These are phyloP conservation scores for Nematolebias whitei DNA, from an alignment of 2,113 vertebrate species.

Conservation along the genomic window DNA sequence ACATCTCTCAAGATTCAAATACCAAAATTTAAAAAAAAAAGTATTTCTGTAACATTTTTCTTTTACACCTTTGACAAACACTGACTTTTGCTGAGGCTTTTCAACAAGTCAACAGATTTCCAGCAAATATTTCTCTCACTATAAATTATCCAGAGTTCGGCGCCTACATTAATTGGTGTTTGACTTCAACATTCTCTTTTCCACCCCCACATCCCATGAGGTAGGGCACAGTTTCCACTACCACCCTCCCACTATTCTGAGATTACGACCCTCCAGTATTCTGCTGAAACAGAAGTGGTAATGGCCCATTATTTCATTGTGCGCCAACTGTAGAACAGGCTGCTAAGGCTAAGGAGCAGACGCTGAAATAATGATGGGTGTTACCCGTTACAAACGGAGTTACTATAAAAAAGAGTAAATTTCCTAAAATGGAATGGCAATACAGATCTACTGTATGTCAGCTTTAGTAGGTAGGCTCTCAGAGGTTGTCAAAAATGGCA, in stretches of 20 bases:
- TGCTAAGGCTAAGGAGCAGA: constrained; percentile 37
- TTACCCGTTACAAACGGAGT: constrained; percentile 31
- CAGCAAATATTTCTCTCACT: constrained; percentile 17
- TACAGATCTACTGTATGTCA: constrained; percentile 27
- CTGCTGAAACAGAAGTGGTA: constrained; percentile 40
- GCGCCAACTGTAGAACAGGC: constrained; percentile 24
- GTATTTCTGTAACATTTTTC: background rate
- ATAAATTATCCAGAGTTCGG: constrained; percentile 50
- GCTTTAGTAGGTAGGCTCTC: constrained; percentile 30
- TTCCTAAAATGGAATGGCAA: constrained; percentile 7
- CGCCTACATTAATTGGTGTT: constrained; percentile 68
- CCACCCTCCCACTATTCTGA: constrained; percentile 42
- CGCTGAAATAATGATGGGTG: constrained; percentile 27
- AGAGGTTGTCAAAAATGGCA: constrained; percentile 37
- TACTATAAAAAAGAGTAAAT: constrained; percentile 14
- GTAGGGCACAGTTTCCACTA: constrained; percentile 34
- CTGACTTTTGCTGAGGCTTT: background rate
- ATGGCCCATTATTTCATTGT: constrained; percentile 58
- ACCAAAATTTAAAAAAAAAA: background rate
- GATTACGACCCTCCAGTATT: constrained; percentile 33
- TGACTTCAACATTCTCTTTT: constrained; percentile 58
- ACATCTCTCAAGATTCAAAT: background rate
- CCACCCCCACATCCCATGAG: constrained; percentile 55
- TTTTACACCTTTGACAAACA: background rate
- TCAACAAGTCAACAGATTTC: constrained; percentile 18